Conservation (phyloP, 1,140 invertebrate genomes). For the Trachymyrmex cornetzi region DNA sequence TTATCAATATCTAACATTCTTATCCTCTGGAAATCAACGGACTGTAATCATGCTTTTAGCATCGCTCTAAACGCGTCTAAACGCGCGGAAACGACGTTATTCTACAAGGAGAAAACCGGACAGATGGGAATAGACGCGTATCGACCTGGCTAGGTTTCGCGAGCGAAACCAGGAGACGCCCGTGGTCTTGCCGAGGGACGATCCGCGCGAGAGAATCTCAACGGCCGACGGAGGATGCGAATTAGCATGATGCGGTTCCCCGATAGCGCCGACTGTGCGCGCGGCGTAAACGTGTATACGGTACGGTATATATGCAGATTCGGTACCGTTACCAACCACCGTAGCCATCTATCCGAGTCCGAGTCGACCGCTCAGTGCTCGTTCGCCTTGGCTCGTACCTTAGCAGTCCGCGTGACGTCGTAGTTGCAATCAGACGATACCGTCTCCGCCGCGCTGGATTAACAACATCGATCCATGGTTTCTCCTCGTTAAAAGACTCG, state of each 20-base stretch:
- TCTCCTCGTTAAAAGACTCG: conserved; percentile 68
- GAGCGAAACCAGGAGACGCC: conserved; percentile 49
- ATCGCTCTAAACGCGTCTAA: background rate
- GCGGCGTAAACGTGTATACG: conserved; percentile 51
- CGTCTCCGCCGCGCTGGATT: conserved; percentile 49
- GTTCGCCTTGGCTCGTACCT: conserved; percentile 51
- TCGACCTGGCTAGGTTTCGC: conserved; percentile 34
- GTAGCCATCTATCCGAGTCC: conserved; percentile 65
- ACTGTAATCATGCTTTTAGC: background rate
- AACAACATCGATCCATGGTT: conserved; percentile 58
- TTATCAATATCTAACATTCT: background rate
- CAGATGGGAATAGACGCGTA: conserved; percentile 38
- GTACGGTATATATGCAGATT: conserved; percentile 69
- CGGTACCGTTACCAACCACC: conserved; percentile 74
- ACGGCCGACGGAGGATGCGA: conserved; percentile 58
- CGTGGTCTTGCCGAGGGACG: conserved; percentile 54
- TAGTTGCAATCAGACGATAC: conserved; percentile 50
- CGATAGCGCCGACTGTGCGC: conserved; percentile 62
- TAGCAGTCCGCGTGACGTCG: conserved; percentile 60
- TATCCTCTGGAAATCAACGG: background rate
- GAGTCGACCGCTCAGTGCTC: conserved; percentile 57
- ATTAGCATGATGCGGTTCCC: conserved; percentile 72
- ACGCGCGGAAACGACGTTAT: conserved; percentile 2
- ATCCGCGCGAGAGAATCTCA: conserved; percentile 57
- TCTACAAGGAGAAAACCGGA: conserved; percentile 29